Conservation (phyloP, 2,797 vertebrate species). For the Rhinogobio ventralis region DNA sequence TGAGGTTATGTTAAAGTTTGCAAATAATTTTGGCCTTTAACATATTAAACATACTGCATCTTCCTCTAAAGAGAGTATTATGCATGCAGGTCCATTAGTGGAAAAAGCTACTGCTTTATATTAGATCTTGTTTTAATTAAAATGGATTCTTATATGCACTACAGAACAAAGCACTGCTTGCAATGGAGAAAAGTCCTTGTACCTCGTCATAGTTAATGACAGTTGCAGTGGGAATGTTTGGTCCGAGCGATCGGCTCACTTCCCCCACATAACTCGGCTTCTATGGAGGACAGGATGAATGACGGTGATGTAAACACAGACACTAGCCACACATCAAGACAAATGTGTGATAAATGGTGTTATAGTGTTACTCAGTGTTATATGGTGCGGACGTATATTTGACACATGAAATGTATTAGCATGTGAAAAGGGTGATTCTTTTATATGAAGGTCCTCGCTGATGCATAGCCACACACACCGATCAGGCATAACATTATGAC, state of each 20-base stretch:
- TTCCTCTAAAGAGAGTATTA: neutral
- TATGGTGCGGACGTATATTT: neutral
- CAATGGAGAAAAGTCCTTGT: constrained; percentile 63
- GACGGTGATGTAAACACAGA: constrained; percentile 64
- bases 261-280: constrained; percentile 78
- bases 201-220: constrained; percentile 84
- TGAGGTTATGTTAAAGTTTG: too few relatives aligned
- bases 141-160: constrained; percentile 30
- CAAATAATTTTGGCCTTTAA: neutral
- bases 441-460: too few relatives aligned
- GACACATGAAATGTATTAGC: constrained; percentile 17
- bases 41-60: neutral
- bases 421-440: neutral
- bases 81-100: constrained; percentile 16
- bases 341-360: constrained; percentile 54
- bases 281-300: constrained; percentile 79
- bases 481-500: too few relatives aligned
- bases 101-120: neutral
- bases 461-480: too few relatives aligned
- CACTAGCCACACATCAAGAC: constrained; percentile 63
- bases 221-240: constrained; percentile 77
- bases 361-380: constrained; percentile 8
- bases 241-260: constrained; percentile 79
- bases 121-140: neutral
- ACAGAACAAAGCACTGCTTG: constrained; percentile 70